Evolutionary conservation across 2,797 vertebrate genomes (phyloP), one percentile per base, ranked within the genome.

Genomic region (Anguilla obscura): DNA sequence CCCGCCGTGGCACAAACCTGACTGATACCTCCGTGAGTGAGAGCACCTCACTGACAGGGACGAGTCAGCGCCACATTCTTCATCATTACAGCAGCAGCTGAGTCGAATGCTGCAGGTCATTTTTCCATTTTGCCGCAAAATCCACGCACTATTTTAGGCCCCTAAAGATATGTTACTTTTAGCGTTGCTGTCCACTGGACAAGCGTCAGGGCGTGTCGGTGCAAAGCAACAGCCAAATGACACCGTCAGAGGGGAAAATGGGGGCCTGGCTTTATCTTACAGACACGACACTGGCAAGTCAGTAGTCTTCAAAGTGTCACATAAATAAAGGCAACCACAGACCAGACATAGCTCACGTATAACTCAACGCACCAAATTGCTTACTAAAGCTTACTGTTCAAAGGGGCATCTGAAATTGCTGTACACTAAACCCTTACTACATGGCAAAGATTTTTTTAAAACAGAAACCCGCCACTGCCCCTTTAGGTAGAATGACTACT

Each of bases 151-250:
- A 82, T 82, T 82, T 82, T 82, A 50, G 79, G 40, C 40, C 5
- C 45, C 12, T 82, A 50, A 50, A 50, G 40, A 82, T 24, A 82
- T 82, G 79, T 82, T 85, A n/a, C 83, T 85, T 85, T 85, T 85
- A 56, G 54, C 50, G n/a, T 33, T 0, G 45, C 50, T 18, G 27
- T 12, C 27, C 83, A 50, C 48, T n/a, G 45, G 52, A 10, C 45
- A 27, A 84, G 27, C 27, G 82, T 58, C 0, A 85, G 50, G 54
- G 54, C 18, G 50, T 54, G 83, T 7, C 50, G 24, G 24, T 14
- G 83, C 83, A 56, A 14, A 85, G 27, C 10, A n/a, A 48, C 40
- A 27, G 79, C 79, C 79, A 82, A 50, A 12, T 9, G 79, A 82
- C 74, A 36, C 21, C 36, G 36, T 45, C 79, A 48, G 79, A 40